phyloP scores from a whole-genome alignment of 2,113 vertebrate species.

The Salvelinus alpinus region DNA sequence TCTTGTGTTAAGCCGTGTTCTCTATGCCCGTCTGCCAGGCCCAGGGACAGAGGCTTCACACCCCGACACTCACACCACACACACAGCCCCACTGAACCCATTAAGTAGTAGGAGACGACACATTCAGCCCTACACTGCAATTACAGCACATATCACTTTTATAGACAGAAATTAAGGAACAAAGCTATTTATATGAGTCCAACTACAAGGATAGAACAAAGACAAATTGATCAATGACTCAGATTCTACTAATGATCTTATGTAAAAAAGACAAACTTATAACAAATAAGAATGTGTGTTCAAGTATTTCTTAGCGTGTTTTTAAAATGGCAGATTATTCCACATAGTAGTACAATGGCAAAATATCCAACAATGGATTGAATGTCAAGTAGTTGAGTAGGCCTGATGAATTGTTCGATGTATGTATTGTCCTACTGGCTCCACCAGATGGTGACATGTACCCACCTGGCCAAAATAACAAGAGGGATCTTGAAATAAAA shows the following conservation, averaged over 20 bases:
- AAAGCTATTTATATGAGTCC: background rate
- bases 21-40: conserved; percentile 65
- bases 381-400: too few species aligned
- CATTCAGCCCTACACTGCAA: conserved; percentile 13
- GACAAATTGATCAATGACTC: background rate
- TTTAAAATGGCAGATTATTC: too few species aligned
- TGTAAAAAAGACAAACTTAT: too few species aligned
- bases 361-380: background rate
- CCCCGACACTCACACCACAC: conserved; percentile 22
- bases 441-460: conserved; percentile 66
- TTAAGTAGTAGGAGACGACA: conserved; percentile 12
- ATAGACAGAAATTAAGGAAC: conserved; percentile 11
- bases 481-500: background rate
- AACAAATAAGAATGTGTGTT: too few species aligned
- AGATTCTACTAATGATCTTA: background rate
- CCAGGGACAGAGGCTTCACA: conserved; percentile 62
- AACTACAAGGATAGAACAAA: background rate
- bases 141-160: conserved; percentile 22
- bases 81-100: conserved; percentile 15
- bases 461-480: background rate
- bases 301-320: too few species aligned
- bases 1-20: conserved; percentile 79
- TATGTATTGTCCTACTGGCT: conserved; percentile 13
- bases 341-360: too few species aligned
- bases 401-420: background rate